A percentile compares a stretch with the other conserved stretches of the same genome.
phyloP scores from a whole-genome alignment of 92 coral and sea anemone genomes.

The Paramuricea clavata region DNA sequence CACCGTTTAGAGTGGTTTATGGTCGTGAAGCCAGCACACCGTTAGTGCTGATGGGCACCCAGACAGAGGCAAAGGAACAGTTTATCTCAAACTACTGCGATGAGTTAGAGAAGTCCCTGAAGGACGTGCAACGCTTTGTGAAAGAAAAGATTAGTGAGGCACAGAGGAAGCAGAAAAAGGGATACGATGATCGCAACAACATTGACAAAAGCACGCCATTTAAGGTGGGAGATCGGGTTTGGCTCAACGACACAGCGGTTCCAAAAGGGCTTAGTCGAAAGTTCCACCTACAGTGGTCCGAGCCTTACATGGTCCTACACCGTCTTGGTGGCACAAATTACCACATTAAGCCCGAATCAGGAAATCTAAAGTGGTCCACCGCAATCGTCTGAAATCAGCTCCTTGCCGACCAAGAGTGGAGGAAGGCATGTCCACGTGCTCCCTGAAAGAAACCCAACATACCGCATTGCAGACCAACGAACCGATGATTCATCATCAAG shows the following conservation, averaged over 20 bases:
- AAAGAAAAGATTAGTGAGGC: not conserved
- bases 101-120: not conserved
- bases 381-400: constrained; percentile 3
- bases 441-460: not conserved
- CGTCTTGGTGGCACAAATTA: not conserved
- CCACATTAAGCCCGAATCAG: not conserved
- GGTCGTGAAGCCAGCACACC: constrained; percentile 15
- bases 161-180: not conserved
- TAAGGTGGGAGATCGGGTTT: not conserved
- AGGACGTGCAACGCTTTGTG: not conserved
- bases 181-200: not conserved
- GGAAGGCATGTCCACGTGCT: not conserved
- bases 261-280: constrained; percentile 19
- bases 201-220: not conserved
- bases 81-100: not conserved
- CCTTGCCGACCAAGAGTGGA: not conserved
- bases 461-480: too few relatives aligned
- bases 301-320: not conserved
- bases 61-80: not conserved
- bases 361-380: constrained; percentile 16
- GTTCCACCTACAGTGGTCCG: constrained; percentile 19
- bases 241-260: not conserved
- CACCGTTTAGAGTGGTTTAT: not conserved
- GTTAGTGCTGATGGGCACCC: not conserved
- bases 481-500: not conserved